These are phyloP conservation scores for Leptinotarsa juncta DNA, from an alignment of 2,888 invertebrate species.

Conservation along the genomic window DNA sequence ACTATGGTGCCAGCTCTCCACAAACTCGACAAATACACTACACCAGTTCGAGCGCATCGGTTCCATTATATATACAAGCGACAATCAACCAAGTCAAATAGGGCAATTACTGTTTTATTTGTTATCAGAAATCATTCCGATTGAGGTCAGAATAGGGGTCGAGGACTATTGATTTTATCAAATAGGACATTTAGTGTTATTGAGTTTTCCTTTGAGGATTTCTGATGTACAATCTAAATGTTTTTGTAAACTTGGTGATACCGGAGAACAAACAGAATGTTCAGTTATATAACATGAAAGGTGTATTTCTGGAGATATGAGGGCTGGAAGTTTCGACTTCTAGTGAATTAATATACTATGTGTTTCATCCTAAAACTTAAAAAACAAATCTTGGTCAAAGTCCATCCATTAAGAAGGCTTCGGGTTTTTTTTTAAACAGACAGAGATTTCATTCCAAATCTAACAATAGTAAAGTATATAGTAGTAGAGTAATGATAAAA, in stretches of 20 bases:
- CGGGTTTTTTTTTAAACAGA: too few species aligned
- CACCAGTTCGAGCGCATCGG: neutral
- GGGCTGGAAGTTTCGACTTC: too few species aligned
- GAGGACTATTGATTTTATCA: conserved; percentile 1
- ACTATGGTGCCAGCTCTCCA: neutral
- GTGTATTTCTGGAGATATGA: too few species aligned
- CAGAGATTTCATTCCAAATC: too few species aligned
- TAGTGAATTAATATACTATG: too few species aligned
- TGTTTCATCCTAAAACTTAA: too few species aligned
- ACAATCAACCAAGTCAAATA: conserved; percentile 11
- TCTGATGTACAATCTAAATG: neutral
- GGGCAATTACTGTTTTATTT: conserved; percentile 13
- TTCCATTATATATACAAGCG: conserved; percentile 8
- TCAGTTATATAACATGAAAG: too few species aligned
- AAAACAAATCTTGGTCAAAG: too few species aligned
- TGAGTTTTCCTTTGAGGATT: neutral
- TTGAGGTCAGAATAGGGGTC: conserved; percentile 10
- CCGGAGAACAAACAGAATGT: too few species aligned
- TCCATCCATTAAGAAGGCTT: too few species aligned
- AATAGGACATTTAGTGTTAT: neutral
- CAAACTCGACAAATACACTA: neutral
- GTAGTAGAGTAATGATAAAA: too few species aligned
- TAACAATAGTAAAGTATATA: too few species aligned
- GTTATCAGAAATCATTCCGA: conserved; percentile 9
- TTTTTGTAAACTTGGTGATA: neutral